phyloP scores from a whole-genome alignment of 2,797 vertebrate species.

The Lophius americanus region DNA sequence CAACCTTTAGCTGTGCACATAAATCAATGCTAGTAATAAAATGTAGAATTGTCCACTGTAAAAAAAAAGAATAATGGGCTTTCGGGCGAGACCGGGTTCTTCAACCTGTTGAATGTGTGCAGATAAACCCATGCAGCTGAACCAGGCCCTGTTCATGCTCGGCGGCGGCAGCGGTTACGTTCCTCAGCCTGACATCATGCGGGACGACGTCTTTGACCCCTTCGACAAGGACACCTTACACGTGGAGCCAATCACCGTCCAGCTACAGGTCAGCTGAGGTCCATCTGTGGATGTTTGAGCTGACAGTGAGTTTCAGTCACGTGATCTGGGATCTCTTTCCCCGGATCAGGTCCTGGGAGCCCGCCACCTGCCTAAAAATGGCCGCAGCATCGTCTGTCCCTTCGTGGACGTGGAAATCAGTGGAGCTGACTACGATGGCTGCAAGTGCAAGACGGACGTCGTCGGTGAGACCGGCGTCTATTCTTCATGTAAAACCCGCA shows the following conservation, averaged over 20 bases:
- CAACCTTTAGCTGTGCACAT: too few species aligned
- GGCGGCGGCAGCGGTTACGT: slow-evolving; percentile 92
- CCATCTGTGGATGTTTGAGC: accelerated
- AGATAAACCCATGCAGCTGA: slow-evolving; percentile 99
- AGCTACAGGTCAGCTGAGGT: slow-evolving; percentile 87
- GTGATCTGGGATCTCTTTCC: not conserved
- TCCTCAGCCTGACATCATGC: slow-evolving; percentile 90
- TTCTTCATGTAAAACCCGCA: too few species aligned
- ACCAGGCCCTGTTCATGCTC: slow-evolving; percentile 94
- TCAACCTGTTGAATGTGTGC: slow-evolving; percentile 6
- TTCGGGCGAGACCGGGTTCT: too few species aligned
- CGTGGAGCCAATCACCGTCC: slow-evolving; percentile 87
- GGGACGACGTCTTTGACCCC: slow-evolving; percentile 93
- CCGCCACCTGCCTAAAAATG: slow-evolving; percentile 95
- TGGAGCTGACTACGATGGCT: slow-evolving; percentile 91
- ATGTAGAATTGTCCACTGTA: too few species aligned
- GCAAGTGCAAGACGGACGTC: slow-evolving; percentile 93
- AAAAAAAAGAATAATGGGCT: too few species aligned
- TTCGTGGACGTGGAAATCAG: slow-evolving; percentile 97
- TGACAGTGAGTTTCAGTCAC: not conserved
- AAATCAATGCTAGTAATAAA: too few species aligned
- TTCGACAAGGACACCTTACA: slow-evolving; percentile 91
- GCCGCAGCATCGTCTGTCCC: slow-evolving; percentile 95
- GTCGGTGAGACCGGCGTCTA: slow-evolving; percentile 84
- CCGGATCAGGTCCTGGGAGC: slow-evolving; percentile 89